These are phyloP conservation scores for Hemicrepidius hirtus DNA, from an alignment of 2,888 invertebrate genomes.

Conservation along the genomic window DNA sequence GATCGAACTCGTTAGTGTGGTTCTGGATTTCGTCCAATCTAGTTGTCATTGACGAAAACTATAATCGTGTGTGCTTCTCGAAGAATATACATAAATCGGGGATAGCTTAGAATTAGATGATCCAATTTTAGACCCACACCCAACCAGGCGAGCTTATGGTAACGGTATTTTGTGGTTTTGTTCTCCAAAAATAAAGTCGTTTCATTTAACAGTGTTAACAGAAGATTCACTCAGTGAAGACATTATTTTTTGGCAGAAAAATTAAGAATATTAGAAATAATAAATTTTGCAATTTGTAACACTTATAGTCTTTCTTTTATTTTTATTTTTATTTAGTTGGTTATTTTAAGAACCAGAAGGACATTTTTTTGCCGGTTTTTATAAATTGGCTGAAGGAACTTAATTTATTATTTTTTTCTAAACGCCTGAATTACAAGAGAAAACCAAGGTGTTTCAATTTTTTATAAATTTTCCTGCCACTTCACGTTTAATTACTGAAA, in stretches of 20 bases:
- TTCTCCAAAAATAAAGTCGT: constrained; percentile 1
- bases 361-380: background rate
- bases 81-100: constrained; percentile 30
- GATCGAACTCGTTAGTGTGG: constrained; percentile 20
- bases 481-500: background rate
- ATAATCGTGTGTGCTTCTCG: constrained; percentile 5
- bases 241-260: no score
- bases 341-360: constrained; percentile 1
- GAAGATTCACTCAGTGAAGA: no score
- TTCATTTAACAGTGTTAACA: no score
- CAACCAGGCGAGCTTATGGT: constrained; percentile 17
- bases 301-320: background rate
- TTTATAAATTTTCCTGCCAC: background rate
- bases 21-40: constrained; percentile 26
- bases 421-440: background rate
- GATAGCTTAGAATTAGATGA: constrained; percentile 24
- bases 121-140: constrained; percentile 25
- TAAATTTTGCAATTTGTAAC: background rate
- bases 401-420: constrained; percentile 12
- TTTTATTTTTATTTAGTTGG: background rate
- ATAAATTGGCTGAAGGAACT: background rate
- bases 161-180: constrained; percentile 16
- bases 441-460: constrained; percentile 13
- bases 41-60: constrained; percentile 22
- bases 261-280: no score